Conservation (phyloP, 2,888 invertebrate species). For the Petrolisthes manimaculis region DNA sequence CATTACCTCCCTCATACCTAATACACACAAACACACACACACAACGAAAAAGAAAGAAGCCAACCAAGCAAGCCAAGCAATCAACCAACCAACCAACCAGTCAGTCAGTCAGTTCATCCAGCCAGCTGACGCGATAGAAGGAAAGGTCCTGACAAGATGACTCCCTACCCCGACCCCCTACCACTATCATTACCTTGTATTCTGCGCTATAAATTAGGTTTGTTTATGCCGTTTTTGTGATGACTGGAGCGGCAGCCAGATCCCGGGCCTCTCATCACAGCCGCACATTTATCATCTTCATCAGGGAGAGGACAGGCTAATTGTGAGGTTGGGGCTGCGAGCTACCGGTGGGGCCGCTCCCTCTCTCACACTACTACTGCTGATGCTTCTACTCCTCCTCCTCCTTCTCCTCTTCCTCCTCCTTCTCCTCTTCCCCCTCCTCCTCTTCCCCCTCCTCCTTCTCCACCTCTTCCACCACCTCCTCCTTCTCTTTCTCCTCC, state of each 20-base stretch:
- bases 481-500: background rate
- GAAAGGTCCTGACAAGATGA: slow-evolving; percentile 1
- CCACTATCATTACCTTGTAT: slow-evolving; percentile 43
- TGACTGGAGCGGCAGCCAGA: slow-evolving; percentile 24
- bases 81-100: too few species aligned
- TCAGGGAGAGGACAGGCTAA: slow-evolving; percentile 45
- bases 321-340: slow-evolving; percentile 32
- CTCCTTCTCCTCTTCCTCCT: background rate
- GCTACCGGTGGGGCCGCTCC: slow-evolving; percentile 27
- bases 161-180: background rate
- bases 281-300: slow-evolving; percentile 45
- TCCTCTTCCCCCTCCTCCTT: too few species aligned
- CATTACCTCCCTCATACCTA: too few species aligned
- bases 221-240: slow-evolving; percentile 47
- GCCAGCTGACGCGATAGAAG: slow-evolving; percentile 16
- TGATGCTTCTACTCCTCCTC: background rate
- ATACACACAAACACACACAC: too few species aligned
- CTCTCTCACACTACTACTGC: background rate
- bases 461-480: too few species aligned
- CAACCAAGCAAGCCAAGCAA: too few species aligned
- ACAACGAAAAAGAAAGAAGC: too few species aligned
- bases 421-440: background rate
- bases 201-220: slow-evolving; percentile 41
- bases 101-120: too few species aligned
- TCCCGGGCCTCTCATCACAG: slow-evolving; percentile 37